A percentile compares a stretch with the other conserved stretches of the same genome.
These are phyloP conservation scores for Cricetomys ansorgei DNA, from an alignment of 2,113 vertebrate species.

Conservation along the genomic window DNA sequence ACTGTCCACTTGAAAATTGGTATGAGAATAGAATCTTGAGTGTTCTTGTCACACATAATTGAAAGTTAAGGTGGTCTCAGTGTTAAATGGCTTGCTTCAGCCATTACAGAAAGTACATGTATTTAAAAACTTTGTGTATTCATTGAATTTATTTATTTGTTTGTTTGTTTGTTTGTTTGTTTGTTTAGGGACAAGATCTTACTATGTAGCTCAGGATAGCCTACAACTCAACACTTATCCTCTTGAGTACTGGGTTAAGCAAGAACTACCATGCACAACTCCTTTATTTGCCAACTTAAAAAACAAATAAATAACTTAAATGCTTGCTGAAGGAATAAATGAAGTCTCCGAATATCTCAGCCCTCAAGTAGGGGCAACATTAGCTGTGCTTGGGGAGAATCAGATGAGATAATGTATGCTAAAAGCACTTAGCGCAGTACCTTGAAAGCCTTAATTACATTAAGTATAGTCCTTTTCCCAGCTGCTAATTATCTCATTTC, in stretches of 20 bases:
- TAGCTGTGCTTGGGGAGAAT: not conserved
- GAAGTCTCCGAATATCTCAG: not conserved
- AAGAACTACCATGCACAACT: not conserved
- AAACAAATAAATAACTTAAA: not conserved
- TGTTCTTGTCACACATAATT: not conserved
- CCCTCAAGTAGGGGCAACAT: not conserved
- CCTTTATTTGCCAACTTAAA: not conserved
- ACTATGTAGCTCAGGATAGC: not conserved
- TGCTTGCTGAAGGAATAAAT: not conserved
- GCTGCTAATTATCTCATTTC: slow-evolving; percentile 1
- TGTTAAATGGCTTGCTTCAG: not conserved
- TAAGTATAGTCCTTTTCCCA: not conserved
- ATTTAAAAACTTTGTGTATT: not conserved
- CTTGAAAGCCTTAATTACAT: not conserved
- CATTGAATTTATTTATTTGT: not conserved
- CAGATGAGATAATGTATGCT: not conserved
- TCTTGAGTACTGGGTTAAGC: not conserved
- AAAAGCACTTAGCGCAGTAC: not conserved
- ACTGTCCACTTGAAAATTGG: not conserved
- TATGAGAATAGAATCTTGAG: not conserved
- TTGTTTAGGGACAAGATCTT: not conserved
- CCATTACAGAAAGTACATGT: not conserved
- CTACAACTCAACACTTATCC: not conserved
- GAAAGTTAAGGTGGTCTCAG: not conserved
- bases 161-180: not conserved